Evolutionary conservation across 23 tunicate genomes (phyloP).

Genomic region (Styela plicata): DNA sequence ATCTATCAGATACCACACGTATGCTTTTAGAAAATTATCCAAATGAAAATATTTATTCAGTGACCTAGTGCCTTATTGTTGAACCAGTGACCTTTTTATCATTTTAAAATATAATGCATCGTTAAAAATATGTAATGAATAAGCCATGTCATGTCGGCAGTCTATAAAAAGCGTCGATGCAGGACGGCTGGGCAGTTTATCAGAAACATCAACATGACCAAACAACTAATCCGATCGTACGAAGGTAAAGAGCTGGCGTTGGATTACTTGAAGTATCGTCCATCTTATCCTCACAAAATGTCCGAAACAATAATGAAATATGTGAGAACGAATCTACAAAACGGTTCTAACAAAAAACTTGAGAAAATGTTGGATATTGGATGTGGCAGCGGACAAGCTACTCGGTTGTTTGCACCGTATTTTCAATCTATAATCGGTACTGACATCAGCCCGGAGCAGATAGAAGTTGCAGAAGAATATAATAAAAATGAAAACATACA

Average conservation of each 20-base stretch:
- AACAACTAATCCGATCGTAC: background rate
- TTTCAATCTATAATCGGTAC: background rate
- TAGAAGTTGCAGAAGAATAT: background rate
- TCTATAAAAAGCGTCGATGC: background rate
- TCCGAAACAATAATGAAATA: background rate
- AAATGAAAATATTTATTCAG: too few relatives aligned
- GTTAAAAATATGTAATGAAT: background rate
- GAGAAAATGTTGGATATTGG: background rate
- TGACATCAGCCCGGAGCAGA: background rate
- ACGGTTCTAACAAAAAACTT: background rate
- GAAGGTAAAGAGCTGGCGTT: background rate
- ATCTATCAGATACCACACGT: too few relatives aligned
- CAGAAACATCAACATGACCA: background rate
- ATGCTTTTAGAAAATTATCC: too few relatives aligned
- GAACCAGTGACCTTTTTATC: background rate
- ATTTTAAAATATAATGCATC: background rate
- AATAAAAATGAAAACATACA: too few relatives aligned
- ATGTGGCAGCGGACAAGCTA: background rate
- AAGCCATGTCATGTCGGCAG: background rate
- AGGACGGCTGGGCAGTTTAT: background rate
- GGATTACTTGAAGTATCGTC: background rate
- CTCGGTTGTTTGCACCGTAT: background rate
- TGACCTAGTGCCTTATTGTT: background rate
- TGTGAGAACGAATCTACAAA: background rate
- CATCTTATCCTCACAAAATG: background rate